Evolutionary conservation across 2,113 vertebrate species (phyloP).

Genomic region (Calypte anna): DNA sequence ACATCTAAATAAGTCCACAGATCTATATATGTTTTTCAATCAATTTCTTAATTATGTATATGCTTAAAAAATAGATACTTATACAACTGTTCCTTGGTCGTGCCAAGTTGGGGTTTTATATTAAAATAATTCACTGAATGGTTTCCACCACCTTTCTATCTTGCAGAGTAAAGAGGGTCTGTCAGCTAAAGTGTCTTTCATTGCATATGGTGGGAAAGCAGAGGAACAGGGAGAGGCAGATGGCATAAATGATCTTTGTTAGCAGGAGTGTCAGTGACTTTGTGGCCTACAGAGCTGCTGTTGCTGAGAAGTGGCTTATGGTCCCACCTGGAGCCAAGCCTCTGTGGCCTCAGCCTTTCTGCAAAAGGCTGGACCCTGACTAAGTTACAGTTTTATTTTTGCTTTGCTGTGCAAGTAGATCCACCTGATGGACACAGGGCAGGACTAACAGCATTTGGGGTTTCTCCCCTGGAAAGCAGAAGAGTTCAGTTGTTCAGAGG

Average conservation of each 20-base stretch:
- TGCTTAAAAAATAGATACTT: neutral
- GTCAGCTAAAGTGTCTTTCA: neutral
- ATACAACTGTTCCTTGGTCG: neutral
- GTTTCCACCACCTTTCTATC: neutral
- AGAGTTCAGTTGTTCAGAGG: slow-evolving; percentile 67
- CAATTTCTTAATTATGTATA: neutral
- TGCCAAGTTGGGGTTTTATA: neutral
- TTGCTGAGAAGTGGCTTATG: neutral
- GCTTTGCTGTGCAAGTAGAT: neutral
- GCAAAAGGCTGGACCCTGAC: neutral
- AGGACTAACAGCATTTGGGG: neutral
- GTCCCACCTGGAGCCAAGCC: neutral
- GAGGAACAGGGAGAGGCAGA: neutral
- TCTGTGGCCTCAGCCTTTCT: neutral
- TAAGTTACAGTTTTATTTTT: neutral
- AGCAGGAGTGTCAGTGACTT: neutral
- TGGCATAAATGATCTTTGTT: neutral
- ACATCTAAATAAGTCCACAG: neutral
- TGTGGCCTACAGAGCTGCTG: neutral
- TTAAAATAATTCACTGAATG: neutral
- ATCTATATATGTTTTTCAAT: neutral
- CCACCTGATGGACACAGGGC: neutral
- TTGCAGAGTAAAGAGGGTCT: neutral
- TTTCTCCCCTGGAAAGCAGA: neutral
- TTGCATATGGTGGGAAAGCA: neutral